These are phyloP conservation scores for Agapornis canus DNA, from an alignment of 2,797 vertebrate genomes.

Conservation along the genomic window DNA sequence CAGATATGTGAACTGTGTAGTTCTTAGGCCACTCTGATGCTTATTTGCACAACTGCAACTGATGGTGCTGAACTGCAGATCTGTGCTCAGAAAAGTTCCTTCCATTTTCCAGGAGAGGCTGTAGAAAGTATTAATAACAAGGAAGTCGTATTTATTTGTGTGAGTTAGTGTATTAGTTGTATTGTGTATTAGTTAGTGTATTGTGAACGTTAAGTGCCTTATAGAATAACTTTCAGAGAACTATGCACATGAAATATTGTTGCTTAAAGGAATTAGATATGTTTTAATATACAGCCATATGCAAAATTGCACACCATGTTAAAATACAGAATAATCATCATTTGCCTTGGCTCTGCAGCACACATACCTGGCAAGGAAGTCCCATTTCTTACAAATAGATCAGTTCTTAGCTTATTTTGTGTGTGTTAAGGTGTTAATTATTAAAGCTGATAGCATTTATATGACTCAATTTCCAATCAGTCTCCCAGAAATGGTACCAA, in stretches of 20 bases:
- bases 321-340: neutral
- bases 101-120: neutral
- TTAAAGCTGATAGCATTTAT: neutral
- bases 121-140: neutral
- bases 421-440: neutral
- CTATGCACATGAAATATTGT: neutral
- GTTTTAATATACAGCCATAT: neutral
- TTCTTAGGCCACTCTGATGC: neutral
- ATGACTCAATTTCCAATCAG: neutral
- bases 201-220: neutral
- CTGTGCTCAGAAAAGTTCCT: neutral
- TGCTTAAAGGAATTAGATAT: neutral
- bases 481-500: neutral
- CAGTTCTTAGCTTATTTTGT: neutral
- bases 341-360: neutral
- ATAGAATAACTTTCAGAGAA: neutral
- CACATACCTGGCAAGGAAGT: neutral
- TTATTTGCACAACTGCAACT: neutral
- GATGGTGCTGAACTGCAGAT: neutral
- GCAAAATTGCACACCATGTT: neutral
- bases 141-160: neutral
- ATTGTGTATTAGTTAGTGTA: neutral
- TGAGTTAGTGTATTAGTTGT: neutral
- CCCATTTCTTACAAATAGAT: neutral
- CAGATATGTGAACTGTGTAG: accelerated